A percentile compares a stretch with the other conserved stretches of the same genome.
Conservation (phyloP, 2,113 vertebrate genomes). For the Chionodraco myersi region DNA sequence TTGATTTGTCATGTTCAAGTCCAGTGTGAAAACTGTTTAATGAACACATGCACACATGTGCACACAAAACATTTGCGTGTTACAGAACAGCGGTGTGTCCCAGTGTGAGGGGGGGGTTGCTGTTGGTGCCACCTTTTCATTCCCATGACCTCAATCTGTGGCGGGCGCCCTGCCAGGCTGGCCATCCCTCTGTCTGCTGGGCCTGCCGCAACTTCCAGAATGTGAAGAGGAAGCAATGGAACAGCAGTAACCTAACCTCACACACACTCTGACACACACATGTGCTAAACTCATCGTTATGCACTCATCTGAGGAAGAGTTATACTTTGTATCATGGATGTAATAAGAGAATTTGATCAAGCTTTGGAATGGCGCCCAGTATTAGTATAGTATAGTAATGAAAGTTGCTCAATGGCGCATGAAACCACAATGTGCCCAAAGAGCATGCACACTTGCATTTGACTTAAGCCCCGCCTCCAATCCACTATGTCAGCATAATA, state of each 20-base stretch:
- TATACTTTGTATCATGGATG: neutral
- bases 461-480: too few species aligned
- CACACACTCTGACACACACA: neutral
- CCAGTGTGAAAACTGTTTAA: slow-evolving; percentile 15
- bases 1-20: slow-evolving; percentile 12
- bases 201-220: slow-evolving; percentile 35
- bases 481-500: too few species aligned
- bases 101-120: neutral
- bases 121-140: slow-evolving; percentile 56
- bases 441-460: too few species aligned
- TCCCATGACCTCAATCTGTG: slow-evolving; percentile 74
- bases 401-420: too few species aligned
- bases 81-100: slow-evolving; percentile 25
- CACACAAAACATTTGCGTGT: neutral
- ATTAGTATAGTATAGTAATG: too few species aligned
- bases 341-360: too few species aligned
- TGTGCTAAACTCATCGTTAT: neutral
- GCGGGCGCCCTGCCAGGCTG: slow-evolving; percentile 48
- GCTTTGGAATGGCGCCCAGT: too few species aligned
- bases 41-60: neutral
- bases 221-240: slow-evolving; percentile 43
- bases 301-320: neutral
- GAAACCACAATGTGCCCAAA: too few species aligned
- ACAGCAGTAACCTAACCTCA: slow-evolving; percentile 33
- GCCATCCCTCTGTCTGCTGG: slow-evolving; percentile 46